A percentile compares a stretch with the other conserved stretches of the same genome.
Conservation (phyloP, 2,888 invertebrate genomes). For the Sericinus montela region DNA sequence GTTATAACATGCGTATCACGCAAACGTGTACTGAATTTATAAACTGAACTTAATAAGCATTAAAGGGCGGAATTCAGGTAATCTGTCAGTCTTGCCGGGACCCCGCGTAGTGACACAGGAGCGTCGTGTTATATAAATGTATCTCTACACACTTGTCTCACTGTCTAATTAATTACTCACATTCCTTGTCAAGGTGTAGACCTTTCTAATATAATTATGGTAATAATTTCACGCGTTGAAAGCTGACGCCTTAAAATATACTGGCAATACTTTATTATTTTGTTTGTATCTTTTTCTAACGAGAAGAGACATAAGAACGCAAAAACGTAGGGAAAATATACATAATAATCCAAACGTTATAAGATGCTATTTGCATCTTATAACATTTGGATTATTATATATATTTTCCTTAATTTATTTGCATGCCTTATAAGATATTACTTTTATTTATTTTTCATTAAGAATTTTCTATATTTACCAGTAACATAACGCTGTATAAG, state of each 20-base stretch:
- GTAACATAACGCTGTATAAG: too few species aligned
- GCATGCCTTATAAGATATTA: too few species aligned
- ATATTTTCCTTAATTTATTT: too few species aligned
- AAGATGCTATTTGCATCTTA: too few species aligned
- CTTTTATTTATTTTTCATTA: too few species aligned
- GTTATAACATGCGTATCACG: constrained; percentile 25
- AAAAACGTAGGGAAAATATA: too few species aligned
- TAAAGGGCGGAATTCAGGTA: constrained; percentile 42
- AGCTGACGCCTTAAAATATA: constrained; percentile 1
- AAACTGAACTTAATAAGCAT: constrained; percentile 48
- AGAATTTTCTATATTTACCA: too few species aligned
- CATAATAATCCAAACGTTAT: too few species aligned
- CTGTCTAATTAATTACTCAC: constrained; percentile 34
- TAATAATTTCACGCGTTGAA: constrained; percentile 11
- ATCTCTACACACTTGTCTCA: constrained; percentile 28
- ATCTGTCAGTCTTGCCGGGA: constrained; percentile 40
- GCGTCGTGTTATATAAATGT: constrained; percentile 32
- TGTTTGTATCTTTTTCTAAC: too few species aligned
- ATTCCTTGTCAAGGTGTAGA: constrained; percentile 24
- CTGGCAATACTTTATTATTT: too few species aligned
- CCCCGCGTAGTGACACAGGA: constrained; percentile 30
- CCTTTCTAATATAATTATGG: constrained; percentile 13
- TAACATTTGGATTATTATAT: too few species aligned
- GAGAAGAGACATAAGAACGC: too few species aligned
- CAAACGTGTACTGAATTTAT: constrained; percentile 37